A percentile compares a stretch with the other conserved stretches of the same genome.
phyloP scores from a whole-genome alignment of 2,888 invertebrate species.

The Leptopilina syphax region DNA sequence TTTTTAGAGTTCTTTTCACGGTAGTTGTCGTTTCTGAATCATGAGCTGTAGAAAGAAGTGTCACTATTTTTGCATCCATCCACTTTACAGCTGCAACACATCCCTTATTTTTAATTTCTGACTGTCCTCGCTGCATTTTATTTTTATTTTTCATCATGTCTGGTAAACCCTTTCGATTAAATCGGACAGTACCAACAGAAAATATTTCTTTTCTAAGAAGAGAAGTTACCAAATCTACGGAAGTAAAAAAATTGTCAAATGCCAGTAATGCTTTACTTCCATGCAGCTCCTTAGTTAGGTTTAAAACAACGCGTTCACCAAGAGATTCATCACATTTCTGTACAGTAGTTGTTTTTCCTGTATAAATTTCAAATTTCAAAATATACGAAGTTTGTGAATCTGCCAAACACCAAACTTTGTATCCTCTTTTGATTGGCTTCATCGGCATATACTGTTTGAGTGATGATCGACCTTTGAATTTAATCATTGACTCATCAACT shows the following conservation, averaged over 20 bases:
- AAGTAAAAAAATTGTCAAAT: constrained; percentile 18
- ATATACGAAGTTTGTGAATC: neutral
- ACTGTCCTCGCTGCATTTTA: neutral
- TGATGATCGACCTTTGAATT: too few relatives aligned
- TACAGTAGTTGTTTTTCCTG: neutral
- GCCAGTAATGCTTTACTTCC: neutral
- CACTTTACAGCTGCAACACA: too few relatives aligned
- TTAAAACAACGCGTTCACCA: neutral
- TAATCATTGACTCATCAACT: too few relatives aligned
- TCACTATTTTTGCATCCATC: too few relatives aligned
- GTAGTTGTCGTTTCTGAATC: too few relatives aligned
- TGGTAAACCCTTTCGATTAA: constrained; percentile 16
- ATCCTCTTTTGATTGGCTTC: neutral
- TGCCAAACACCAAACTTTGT: neutral
- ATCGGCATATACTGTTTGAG: neutral
- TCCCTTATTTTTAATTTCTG: too few relatives aligned
- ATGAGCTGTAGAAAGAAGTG: too few relatives aligned
- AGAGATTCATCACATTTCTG: neutral
- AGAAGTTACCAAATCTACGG: constrained; percentile 42
- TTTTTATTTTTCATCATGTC: constrained; percentile 16
- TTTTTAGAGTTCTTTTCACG: too few relatives aligned
- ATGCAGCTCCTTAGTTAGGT: neutral
- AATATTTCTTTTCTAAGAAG: neutral
- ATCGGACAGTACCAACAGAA: neutral
- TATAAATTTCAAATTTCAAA: neutral